A percentile compares a stretch with the other conserved stretches of the same genome.
These are phyloP conservation scores for Machimus rusticus DNA, from an alignment of 2,888 invertebrate genomes.

Conservation along the genomic window DNA sequence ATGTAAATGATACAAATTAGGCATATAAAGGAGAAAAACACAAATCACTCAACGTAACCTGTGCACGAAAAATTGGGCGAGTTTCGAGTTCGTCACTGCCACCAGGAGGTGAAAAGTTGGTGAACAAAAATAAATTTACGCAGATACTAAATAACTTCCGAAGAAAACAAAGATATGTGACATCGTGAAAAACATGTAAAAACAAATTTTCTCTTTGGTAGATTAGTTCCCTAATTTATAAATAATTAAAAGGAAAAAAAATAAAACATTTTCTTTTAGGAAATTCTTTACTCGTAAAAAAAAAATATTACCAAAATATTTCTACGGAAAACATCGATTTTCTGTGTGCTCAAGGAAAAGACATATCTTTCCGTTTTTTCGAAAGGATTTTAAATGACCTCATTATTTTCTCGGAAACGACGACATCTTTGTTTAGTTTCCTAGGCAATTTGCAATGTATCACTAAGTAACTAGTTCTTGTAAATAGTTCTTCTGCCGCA, in stretches of 20 bases:
- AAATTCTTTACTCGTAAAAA: not conserved
- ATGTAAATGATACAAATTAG: constrained; percentile 12
- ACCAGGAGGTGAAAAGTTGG: not conserved
- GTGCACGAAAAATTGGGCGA: not conserved
- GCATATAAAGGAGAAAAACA: not conserved
- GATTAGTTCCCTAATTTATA: constrained; percentile 21
- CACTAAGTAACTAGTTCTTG: not conserved
- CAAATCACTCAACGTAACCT: not conserved
- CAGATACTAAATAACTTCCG: not conserved
- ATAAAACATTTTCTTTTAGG: constrained; percentile 15
- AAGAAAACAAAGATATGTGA: not conserved
- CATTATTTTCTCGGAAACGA: not conserved
- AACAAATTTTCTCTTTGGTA: not conserved
- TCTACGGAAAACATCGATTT: not conserved
- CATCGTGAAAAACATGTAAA: not conserved
- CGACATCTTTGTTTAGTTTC: not conserved
- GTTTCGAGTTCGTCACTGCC: not conserved
- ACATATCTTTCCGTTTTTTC: constrained; percentile 29
- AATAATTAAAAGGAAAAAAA: constrained; percentile 4
- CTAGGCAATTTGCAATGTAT: not conserved
- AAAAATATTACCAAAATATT: not conserved
- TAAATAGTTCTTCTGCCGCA: not conserved
- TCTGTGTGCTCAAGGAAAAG: constrained; percentile 31
- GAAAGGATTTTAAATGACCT: constrained; percentile 1
- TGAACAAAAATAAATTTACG: not conserved